phyloP scores from a whole-genome alignment of 1,140 invertebrate genomes.

The Copidosoma floridanum region DNA sequence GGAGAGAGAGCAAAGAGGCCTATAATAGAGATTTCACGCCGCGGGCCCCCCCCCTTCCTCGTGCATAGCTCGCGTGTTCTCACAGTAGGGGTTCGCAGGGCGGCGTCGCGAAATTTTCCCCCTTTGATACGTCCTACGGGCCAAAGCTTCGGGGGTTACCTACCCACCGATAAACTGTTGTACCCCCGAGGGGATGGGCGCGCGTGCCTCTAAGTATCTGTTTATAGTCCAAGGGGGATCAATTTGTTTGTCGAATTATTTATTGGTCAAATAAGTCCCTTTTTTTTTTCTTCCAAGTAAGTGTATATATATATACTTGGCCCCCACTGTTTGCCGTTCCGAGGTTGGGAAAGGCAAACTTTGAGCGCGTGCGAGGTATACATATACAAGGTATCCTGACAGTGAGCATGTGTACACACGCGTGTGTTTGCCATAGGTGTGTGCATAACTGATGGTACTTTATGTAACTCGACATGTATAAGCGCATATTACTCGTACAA shows the following conservation, averaged over 20 bases:
- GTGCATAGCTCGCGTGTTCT: slow-evolving; percentile 46
- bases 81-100: slow-evolving; percentile 46
- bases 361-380: neutral
- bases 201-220: slow-evolving; percentile 54
- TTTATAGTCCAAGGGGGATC: slow-evolving; percentile 53
- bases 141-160: neutral
- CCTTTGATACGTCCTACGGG: neutral
- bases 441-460: too few species aligned
- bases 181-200: neutral
- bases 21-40: slow-evolving; percentile 55
- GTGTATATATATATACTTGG: neutral
- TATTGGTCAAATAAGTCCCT: slow-evolving; percentile 47
- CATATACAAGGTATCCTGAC: too few species aligned
- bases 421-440: too few species aligned
- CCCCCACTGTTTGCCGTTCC: neutral
- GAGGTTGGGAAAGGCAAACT: slow-evolving; percentile 25
- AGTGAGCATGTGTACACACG: too few species aligned
- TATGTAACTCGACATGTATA: too few species aligned
- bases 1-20: neutral
- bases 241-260: slow-evolving; percentile 55
- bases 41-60: slow-evolving; percentile 47
- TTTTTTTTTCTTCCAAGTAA: neutral
- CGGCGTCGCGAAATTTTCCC: slow-evolving; percentile 32
- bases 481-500: too few species aligned
- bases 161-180: neutral